Evolutionary conservation across 2,113 vertebrate genomes (phyloP).

Genomic region (Cephalophus harveyi): DNA sequence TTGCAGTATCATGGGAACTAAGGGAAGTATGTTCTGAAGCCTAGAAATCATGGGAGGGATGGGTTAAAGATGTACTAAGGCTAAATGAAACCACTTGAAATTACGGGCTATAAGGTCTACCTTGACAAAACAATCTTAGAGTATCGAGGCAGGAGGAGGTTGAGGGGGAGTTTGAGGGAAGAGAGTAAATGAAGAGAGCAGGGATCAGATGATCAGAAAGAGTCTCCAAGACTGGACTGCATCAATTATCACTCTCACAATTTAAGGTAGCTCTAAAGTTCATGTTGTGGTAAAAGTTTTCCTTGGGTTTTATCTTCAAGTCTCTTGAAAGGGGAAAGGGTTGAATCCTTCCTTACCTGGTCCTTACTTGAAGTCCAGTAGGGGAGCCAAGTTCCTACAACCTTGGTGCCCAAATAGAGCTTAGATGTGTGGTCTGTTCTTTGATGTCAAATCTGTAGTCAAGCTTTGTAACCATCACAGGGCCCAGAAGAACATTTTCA

Average conservation of each 20-base stretch:
- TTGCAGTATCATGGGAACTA: neutral
- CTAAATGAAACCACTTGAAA: neutral
- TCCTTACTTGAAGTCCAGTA: neutral
- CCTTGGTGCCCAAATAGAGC: neutral
- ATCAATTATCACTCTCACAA: neutral
- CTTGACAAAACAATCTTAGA: neutral
- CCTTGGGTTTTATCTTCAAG: neutral
- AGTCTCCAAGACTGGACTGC: neutral
- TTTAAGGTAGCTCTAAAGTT: neutral
- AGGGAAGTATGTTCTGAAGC: neutral
- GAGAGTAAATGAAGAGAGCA: neutral
- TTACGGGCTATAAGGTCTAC: neutral
- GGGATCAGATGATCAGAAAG: neutral
- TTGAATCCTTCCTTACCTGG: neutral
- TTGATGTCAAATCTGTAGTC: neutral
- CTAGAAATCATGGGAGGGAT: neutral
- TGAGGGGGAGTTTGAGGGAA: neutral
- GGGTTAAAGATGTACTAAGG: neutral
- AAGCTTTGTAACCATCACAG: neutral
- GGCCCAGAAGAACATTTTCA: constrained; percentile 12
- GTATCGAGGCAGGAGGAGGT: neutral
- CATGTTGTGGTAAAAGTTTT: neutral
- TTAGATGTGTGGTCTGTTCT: neutral
- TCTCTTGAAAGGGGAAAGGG: neutral
- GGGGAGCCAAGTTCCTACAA: neutral